Base-by-base conservation (phyloP, 2,113 vertebrate genomes). In the Zootoca vivipara region DNA sequence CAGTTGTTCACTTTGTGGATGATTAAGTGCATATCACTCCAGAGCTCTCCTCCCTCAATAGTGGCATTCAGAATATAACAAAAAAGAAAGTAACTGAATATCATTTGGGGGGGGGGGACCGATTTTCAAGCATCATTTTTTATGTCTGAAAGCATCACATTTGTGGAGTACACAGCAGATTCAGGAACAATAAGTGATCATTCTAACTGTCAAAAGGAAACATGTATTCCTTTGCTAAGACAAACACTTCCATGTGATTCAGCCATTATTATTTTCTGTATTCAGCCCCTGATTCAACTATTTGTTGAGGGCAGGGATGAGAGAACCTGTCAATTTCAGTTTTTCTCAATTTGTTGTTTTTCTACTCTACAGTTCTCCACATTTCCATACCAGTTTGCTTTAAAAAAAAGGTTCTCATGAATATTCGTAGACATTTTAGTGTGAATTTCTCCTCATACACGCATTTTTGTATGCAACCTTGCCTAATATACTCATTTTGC, bases 21-120 rank as follows among this genome's bases (percentile, higher is more conserved):
- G 33, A 78, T 89, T 56, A 77, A 87, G 89, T 0, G 1, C n/a
- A 24, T 62, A 15, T 73, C 35, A 69, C 18, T 28, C 82, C 7
- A 10, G 85, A 2, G 56, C 75, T 24, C 58, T 75, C 72, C 40
- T 88, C 40, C 81, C 84, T 72, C 7, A 64, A 85, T 33, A 91
- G 42, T 0, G 0, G 26, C 0, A 4, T 89, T 72, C 89, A 42
- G 89, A 87, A 88, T 52, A 70, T 8, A 46, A 89, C 85, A 87
- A 88, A 90, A 74, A 52, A n/a, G 26, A 40, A 9, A n/a, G 56
- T n/a, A 73, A 18, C 84, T 85, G 85, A 33, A 78, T 87, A 90
- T 4, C 42, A 38, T 80, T 78, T 79, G n/a, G 73, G 73, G 62
- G 86, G 33, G 22, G n/a, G 58, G 28, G 62, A 12, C n/a, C 6